phyloP scores from a whole-genome alignment of 1,140 invertebrate species.

The Homalodisca vitripennis region DNA sequence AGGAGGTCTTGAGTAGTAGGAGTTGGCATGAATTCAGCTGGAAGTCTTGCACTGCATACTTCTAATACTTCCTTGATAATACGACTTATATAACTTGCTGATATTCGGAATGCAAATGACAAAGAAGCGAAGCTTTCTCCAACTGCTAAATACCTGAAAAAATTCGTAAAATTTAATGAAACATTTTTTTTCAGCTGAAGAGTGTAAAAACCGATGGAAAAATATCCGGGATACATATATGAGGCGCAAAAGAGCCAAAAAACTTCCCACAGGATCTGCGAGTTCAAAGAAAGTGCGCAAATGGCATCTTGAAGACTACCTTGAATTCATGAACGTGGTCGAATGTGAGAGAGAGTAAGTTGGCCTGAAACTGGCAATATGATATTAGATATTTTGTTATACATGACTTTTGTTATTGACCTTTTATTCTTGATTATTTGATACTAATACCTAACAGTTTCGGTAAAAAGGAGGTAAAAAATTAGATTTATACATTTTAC shows the following conservation, averaged over 20 bases:
- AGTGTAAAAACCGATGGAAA: slow-evolving; percentile 13
- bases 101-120: neutral
- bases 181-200: slow-evolving; percentile 2
- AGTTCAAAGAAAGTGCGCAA: slow-evolving; percentile 14
- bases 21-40: neutral
- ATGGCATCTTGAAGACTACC: slow-evolving; percentile 15
- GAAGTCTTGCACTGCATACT: neutral
- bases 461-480: no score
- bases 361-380: neutral
- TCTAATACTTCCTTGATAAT: slow-evolving; percentile 3
- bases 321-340: neutral
- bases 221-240: slow-evolving; percentile 12
- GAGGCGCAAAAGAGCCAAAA: neutral
- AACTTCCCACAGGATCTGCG: slow-evolving; percentile 20
- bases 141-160: slow-evolving; percentile 16
- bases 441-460: no score
- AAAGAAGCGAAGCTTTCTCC: slow-evolving; percentile 8
- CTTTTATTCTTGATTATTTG: neutral
- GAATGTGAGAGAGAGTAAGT: slow-evolving; percentile 22
- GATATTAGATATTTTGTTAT: neutral
- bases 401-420: neutral
- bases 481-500: no score
- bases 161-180: neutral
- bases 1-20: neutral
- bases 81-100: slow-evolving; percentile 1